phyloP scores from a whole-genome alignment of 1,140 invertebrate genomes.

The Bombus superbus region DNA sequence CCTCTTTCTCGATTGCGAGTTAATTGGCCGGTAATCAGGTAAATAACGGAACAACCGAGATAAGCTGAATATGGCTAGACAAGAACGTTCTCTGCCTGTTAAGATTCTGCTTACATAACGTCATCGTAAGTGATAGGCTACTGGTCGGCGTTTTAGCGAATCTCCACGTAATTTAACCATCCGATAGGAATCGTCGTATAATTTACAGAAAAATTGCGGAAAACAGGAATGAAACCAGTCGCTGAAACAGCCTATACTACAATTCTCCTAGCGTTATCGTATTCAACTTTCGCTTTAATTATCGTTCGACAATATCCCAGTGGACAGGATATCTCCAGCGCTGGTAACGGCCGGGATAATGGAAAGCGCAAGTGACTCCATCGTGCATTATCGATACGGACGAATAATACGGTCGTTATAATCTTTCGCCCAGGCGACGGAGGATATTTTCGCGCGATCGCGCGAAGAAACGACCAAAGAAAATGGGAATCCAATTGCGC shows the following conservation, averaged over 20 bases:
- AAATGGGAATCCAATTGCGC: neutral
- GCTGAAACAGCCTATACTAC: neutral
- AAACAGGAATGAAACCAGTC: neutral
- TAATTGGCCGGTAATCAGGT: conserved; percentile 54
- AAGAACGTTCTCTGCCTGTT: conserved; percentile 12
- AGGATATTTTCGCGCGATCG: neutral
- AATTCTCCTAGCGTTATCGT: neutral
- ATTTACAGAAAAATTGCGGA: too few species aligned
- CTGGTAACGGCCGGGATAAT: conserved; percentile 18
- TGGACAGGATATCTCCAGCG: neutral
- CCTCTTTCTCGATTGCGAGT: conserved; percentile 7
- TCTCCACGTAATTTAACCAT: neutral
- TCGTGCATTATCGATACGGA: conserved; percentile 13
- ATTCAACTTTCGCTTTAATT: conserved; percentile 6
- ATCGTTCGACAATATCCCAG: neutral
- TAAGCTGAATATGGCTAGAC: conserved; percentile 21
- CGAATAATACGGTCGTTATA: conserved; percentile 1
- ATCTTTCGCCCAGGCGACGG: neutral
- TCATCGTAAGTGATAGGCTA: conserved; percentile 29
- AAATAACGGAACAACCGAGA: conserved; percentile 57
- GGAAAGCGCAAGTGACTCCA: conserved; percentile 9
- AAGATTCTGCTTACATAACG: conserved; percentile 42
- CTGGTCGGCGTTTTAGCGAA: neutral
- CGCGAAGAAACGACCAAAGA: too few species aligned
- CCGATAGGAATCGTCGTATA: neutral